These are phyloP conservation scores for Holcopasites calliopsidis DNA, from an alignment of 1,140 invertebrate species.

Conservation along the genomic window DNA sequence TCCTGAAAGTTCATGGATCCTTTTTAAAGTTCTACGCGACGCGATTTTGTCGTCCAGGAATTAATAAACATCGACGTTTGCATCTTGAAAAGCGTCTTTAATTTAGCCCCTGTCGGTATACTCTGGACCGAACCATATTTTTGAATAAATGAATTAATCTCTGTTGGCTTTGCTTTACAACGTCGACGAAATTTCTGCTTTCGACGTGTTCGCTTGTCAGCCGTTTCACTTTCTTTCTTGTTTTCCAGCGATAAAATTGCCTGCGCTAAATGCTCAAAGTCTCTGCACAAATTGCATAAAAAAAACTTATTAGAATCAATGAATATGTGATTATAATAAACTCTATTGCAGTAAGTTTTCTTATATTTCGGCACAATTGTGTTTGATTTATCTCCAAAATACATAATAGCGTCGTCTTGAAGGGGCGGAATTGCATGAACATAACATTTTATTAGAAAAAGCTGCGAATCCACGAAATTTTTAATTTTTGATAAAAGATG, in stretches of 20 bases:
- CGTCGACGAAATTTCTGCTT: background rate
- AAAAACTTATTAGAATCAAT: too few species aligned
- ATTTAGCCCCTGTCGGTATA: background rate
- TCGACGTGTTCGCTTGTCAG: too few species aligned
- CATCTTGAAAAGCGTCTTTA: background rate
- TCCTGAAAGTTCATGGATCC: background rate
- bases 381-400: too few species aligned
- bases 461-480: too few species aligned
- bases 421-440: too few species aligned
- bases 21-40: background rate
- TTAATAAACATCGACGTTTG: conserved; percentile 10
- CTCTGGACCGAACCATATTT: background rate
- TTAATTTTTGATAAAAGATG: too few species aligned
- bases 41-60: conserved; percentile 6
- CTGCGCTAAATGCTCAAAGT: background rate
- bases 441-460: too few species aligned
- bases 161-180: background rate
- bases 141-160: conserved; percentile 24
- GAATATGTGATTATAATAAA: too few species aligned
- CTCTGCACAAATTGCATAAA: background rate
- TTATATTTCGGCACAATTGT: too few species aligned
- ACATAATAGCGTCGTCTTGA: too few species aligned
- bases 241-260: background rate
- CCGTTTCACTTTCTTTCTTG: background rate
- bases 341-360: too few species aligned